Base-by-base conservation (phyloP, 2,113 vertebrate species). In the Naja naja region DNA sequence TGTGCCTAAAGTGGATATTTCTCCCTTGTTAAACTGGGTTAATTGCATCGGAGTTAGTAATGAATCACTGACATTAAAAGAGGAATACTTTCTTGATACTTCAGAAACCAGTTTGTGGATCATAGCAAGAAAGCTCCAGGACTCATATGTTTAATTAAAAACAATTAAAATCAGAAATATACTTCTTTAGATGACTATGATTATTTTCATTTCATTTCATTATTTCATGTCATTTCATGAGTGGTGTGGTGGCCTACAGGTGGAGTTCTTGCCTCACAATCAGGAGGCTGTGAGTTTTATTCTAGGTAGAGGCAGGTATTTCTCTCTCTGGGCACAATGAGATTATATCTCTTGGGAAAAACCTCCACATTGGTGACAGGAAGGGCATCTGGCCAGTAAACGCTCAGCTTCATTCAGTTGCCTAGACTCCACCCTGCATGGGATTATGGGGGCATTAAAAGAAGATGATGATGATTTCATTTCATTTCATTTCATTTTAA, bases 11-110 rank as follows among this genome's bases (percentile, higher is more conserved):
- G 81, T 91, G 74, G 47, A 14, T 90, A 25, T 69, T 58, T 90
- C 90, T 90, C 20, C 22, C 49, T 14, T 16, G 47, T 55, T 96
- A 91, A 34, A 56, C 25, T 53, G 55, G 45, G 89, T 69, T 93
- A 81, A 92, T 56, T 95, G 91, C 18, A 11, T 23, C 30, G 25
- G 0, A 93, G 88, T 92, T 95, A 92, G 47, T 94, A 87, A 87
- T 54, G 47, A 89, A 89, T 91, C 96, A 74, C 18, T 81, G 74
- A 81, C 18, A 54, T 34, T 88, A 4, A 69, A 47, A 0, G 7
- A 74, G 34, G n/a, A 0, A 0, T 7, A 6, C n/a, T 14, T 91
- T 58, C 43, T 25, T 20, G 9, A 89, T 23, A 49, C 60, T 89
- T 89, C 9, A 34, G 22, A 88, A 88, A 81, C 18, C 74, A 81